A percentile compares a stretch with the other conserved stretches of the same genome.
Conservation (phyloP, 23 tunicate genomes). For the Trididemnum nubilum region DNA sequence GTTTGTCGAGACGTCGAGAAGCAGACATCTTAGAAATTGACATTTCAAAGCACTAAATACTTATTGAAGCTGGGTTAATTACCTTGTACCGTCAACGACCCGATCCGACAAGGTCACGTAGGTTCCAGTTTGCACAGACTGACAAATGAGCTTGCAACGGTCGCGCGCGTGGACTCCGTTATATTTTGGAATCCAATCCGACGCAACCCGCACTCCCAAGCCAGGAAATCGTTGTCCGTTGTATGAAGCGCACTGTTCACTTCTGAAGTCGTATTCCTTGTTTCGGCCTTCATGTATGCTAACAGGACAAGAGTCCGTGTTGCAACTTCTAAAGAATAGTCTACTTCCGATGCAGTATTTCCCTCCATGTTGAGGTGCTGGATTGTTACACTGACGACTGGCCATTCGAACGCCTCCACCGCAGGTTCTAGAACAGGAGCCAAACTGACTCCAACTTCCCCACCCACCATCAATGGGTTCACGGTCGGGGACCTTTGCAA, state of each 20-base stretch:
- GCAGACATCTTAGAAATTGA: too few relatives aligned
- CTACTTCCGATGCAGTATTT: constrained; percentile 82
- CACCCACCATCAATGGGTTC: constrained; percentile 73
- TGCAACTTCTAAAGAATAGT: constrained; percentile 78
- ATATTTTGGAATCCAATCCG: constrained; percentile 88
- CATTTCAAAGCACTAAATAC: too few relatives aligned
- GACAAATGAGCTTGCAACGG: constrained; percentile 88
- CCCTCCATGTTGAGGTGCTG: constrained; percentile 89
- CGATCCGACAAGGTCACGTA: constrained; percentile 62
- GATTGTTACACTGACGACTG: constrained; percentile 89
- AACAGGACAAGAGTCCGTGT: constrained; percentile 42
- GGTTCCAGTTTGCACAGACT: constrained; percentile 76
- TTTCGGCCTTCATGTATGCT: constrained; percentile 6
- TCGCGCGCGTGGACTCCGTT: constrained; percentile 57
- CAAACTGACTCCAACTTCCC: constrained; percentile 88
- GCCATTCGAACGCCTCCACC: constrained; percentile 88
- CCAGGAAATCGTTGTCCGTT: constrained; percentile 80
- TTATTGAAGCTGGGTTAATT: too few relatives aligned
- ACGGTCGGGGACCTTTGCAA: constrained; percentile 17
- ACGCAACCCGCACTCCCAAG: constrained; percentile 54
- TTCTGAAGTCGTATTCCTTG: constrained; percentile 61
- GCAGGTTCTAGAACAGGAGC: constrained; percentile 87
- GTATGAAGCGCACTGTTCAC: constrained; percentile 84
- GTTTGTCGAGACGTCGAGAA: too few relatives aligned
- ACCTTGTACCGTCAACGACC: constrained; percentile 94